Evolutionary conservation across 2,797 vertebrate species (phyloP).

Genomic region (Microctenopoma lineatum): DNA sequence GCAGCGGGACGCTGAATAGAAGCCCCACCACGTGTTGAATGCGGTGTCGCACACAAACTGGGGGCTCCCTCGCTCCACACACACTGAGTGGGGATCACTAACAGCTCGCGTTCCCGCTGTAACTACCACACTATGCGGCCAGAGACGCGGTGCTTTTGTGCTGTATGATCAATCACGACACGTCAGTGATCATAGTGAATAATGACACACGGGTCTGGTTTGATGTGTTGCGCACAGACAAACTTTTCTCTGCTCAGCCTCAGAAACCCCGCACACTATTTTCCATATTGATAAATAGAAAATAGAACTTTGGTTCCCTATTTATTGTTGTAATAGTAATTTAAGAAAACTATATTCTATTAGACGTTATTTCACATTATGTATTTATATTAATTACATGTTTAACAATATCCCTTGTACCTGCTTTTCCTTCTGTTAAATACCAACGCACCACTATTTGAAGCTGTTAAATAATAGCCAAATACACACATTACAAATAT

Average conservation of each 20-base stretch:
- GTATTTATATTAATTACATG: background rate
- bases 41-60: constrained; percentile 56
- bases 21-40: constrained; percentile 83
- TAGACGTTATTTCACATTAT: rapidly evolving
- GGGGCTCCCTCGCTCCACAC: constrained; percentile 50
- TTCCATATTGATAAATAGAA: background rate
- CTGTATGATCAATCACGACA: constrained; percentile 87
- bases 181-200: constrained; percentile 86
- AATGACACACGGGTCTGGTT: constrained; percentile 70
- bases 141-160: constrained; percentile 81
- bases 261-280: background rate
- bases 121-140: constrained; percentile 84
- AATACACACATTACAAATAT: background rate
- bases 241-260: constrained; percentile 18
- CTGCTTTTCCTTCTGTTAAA: background rate
- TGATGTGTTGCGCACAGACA: constrained; percentile 55
- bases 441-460: background rate
- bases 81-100: constrained; percentile 62
- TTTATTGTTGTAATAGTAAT: background rate
- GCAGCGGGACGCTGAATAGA: constrained; percentile 64
- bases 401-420: background rate
- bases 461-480: background rate
- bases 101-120: constrained; percentile 68
- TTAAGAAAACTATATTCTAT: background rate
- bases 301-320: too few species aligned